Conservation (phyloP, 2,888 invertebrate species). For the Nomada hirtipes region DNA sequence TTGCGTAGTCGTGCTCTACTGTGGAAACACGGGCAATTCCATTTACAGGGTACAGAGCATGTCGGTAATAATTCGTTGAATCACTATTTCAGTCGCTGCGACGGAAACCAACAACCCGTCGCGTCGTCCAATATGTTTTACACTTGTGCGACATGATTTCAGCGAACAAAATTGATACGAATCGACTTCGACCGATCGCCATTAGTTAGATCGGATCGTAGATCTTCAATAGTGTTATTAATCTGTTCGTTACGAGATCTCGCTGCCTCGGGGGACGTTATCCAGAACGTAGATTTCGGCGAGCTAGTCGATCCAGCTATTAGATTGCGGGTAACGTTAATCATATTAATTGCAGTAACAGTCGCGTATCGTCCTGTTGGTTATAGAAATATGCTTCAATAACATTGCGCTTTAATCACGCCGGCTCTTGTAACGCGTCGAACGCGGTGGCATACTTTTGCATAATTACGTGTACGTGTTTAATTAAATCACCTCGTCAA, state of each 20-base stretch:
- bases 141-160: constrained; percentile 2
- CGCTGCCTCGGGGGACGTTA: constrained; percentile 2
- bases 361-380: constrained; percentile 24
- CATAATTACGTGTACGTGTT: constrained; percentile 55
- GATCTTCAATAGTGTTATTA: constrained; percentile 25
- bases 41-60: no score
- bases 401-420: constrained; percentile 59
- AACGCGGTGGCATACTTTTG: constrained; percentile 16
- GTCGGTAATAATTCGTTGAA: no score
- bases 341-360: constrained; percentile 48
- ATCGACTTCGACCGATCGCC: background rate
- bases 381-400: constrained; percentile 56
- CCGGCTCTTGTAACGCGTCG: constrained; percentile 31
- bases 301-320: constrained; percentile 9
- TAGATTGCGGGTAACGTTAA: constrained; percentile 24
- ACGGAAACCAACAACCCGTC: background rate
- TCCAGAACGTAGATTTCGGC: constrained; percentile 17
- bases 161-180: background rate
- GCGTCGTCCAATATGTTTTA: constrained; percentile 3
- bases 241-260: background rate
- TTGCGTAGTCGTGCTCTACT: background rate
- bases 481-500: constrained; percentile 62
- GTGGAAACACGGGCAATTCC: no score
- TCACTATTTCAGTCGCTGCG: background rate
- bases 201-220: constrained; percentile 3